These are phyloP conservation scores for Streptopelia turtur DNA, from an alignment of 2,797 vertebrate species.

Conservation along the genomic window DNA sequence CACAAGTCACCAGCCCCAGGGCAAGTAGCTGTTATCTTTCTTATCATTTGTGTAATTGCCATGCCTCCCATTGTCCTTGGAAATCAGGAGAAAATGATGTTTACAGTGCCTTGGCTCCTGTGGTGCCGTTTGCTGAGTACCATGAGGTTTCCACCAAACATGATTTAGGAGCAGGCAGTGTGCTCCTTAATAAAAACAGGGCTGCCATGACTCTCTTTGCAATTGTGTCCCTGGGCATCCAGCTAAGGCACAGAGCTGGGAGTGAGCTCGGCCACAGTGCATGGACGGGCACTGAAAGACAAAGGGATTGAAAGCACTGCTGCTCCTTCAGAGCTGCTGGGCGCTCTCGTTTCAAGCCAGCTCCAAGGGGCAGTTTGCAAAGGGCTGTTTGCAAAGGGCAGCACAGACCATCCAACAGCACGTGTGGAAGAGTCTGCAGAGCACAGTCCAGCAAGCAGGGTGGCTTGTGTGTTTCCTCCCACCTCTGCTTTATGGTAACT, in stretches of 20 bases:
- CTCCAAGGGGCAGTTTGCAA: not conserved
- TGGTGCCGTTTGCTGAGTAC: not conserved
- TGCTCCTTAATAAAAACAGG: not conserved
- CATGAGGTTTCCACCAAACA: not conserved
- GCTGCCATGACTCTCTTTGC: not conserved
- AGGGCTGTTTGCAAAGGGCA: no score
- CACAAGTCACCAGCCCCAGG: not conserved
- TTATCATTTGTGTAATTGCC: not conserved
- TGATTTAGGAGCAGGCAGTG: not conserved
- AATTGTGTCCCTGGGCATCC: not conserved
- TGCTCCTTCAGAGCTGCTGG: no score
- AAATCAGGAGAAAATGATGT: constrained; percentile 17
- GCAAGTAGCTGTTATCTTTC: not conserved
- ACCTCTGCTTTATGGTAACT: not conserved
- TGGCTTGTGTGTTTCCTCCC: not conserved
- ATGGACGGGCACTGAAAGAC: rapidly evolving
- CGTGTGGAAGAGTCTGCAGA: not conserved
- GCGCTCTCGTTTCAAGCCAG: not conserved
- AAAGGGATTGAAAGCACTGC: not conserved
- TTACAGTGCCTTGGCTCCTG: not conserved
- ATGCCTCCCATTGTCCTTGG: not conserved
- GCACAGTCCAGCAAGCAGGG: rapidly evolving
- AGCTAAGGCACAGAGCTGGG: not conserved
- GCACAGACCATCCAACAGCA: not conserved
- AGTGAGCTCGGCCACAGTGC: rapidly evolving